Evolutionary conservation across 2,888 invertebrate species (phyloP).

Genomic region (Neoascia interrupta): DNA sequence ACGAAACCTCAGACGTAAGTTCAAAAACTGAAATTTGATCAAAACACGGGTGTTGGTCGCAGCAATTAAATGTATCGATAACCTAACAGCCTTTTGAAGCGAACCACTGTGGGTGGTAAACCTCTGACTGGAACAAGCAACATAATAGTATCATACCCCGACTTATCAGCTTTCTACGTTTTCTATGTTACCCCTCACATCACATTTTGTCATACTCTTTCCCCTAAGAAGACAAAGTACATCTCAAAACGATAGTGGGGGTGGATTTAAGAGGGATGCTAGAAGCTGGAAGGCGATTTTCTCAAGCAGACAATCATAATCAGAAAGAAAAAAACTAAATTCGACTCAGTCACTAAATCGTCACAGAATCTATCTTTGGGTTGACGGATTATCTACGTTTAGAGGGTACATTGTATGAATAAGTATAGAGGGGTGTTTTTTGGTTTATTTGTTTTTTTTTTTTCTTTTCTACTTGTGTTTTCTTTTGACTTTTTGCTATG

Average conservation of each 20-base stretch:
- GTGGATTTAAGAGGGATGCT: slow-evolving; percentile 23
- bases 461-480: not conserved
- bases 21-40: slow-evolving; percentile 35
- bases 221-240: no score
- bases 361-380: slow-evolving; percentile 21
- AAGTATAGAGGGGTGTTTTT: not conserved
- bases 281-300: slow-evolving; percentile 22
- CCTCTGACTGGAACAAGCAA: no score
- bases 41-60: no score
- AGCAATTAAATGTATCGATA: no score
- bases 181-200: no score
- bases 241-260: no score
- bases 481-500: not conserved
- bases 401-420: no score
- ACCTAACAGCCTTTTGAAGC: no score
- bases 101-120: no score
- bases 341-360: slow-evolving; percentile 37
- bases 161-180: no score
- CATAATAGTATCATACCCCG: no score
- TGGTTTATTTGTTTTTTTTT: not conserved
- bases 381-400: not conserved
- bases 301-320: slow-evolving; percentile 22
- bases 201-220: no score
- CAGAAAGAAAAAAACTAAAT: slow-evolving; percentile 16
- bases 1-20: slow-evolving; percentile 11